Evolutionary conservation across 2,113 vertebrate species (phyloP).

Genomic region (Gymnocephalus cernua): DNA sequence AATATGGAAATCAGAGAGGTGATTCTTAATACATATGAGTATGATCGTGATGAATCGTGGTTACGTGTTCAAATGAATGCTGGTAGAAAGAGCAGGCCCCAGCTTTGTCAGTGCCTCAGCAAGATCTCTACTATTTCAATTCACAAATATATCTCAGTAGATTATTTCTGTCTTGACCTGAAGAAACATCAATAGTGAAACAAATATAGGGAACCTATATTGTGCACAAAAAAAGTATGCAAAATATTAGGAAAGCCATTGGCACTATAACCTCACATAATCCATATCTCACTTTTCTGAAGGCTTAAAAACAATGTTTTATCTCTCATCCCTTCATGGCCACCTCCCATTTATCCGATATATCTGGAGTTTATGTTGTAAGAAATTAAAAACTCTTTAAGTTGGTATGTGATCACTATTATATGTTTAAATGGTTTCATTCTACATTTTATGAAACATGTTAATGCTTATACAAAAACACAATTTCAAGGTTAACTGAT

Average conservation of each 20-base stretch:
- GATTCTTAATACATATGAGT: constrained; percentile 38
- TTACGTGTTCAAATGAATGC: constrained; percentile 45
- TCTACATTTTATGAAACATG: neutral
- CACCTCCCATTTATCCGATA: neutral
- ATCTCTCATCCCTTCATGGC: neutral
- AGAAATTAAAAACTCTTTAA: neutral
- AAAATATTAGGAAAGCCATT: neutral
- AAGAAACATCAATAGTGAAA: constrained; percentile 2
- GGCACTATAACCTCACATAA: neutral
- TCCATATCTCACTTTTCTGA: neutral
- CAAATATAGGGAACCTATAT: neutral
- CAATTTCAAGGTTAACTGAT: neutral
- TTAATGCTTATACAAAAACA: neutral
- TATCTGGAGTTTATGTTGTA: neutral
- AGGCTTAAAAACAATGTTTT: neutral
- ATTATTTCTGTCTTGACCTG: constrained; percentile 10
- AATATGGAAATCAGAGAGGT: constrained; percentile 40
- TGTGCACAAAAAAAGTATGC: neutral
- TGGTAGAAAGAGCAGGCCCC: neutral
- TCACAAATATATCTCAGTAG: constrained; percentile 1
- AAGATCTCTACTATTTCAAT: neutral
- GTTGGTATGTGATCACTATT: neutral
- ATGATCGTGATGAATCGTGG: constrained; percentile 4
- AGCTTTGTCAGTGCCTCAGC: neutral
- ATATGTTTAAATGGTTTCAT: neutral